phyloP scores from a whole-genome alignment of 2,113 vertebrate species.

The Pelobates fuscus region DNA sequence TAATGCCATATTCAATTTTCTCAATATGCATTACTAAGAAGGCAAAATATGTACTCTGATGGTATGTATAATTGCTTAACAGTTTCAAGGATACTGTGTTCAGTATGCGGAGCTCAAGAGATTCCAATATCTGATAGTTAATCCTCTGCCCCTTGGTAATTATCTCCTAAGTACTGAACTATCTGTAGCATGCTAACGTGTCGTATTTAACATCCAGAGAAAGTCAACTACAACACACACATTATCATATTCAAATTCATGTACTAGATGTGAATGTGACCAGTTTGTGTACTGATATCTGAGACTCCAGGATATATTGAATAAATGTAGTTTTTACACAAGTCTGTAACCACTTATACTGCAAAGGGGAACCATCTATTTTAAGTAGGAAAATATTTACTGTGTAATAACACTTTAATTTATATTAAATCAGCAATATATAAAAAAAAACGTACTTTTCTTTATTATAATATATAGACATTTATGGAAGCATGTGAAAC shows the following conservation, averaged over 20 bases:
- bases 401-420: too few species aligned
- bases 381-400: too few species aligned
- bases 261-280: not conserved
- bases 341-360: too few species aligned
- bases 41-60: not conserved
- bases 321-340: too few species aligned
- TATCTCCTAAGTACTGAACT: conserved; percentile 37
- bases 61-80: not conserved
- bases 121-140: conserved; percentile 29
- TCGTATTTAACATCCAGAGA: conserved; percentile 5
- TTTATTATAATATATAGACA: too few species aligned
- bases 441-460: too few species aligned
- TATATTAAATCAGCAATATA: too few species aligned
- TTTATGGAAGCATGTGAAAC: not conserved
- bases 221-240: not conserved
- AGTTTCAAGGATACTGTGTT: not conserved
- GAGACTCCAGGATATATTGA: too few species aligned
- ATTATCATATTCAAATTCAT: not conserved
- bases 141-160: conserved; percentile 39
- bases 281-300: too few species aligned
- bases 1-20: not conserved
- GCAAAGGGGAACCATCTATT: too few species aligned
- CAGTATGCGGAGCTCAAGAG: conserved; percentile 2
- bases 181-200: conserved; percentile 23
- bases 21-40: not conserved